These are phyloP conservation scores for Dicyrtomina minuta DNA, from an alignment of 2,888 invertebrate genomes.

Conservation along the genomic window DNA sequence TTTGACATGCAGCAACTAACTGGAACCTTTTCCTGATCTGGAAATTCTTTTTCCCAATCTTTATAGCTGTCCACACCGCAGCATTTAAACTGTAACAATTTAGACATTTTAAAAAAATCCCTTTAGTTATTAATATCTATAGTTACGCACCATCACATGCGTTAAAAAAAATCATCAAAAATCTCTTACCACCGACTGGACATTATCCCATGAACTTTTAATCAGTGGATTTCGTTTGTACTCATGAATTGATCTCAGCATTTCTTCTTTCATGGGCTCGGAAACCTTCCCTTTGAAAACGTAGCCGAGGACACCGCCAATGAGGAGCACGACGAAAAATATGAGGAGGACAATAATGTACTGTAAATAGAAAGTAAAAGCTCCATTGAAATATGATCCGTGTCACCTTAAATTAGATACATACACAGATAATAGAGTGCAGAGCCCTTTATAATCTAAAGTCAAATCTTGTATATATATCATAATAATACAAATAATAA, in stretches of 20 bases:
- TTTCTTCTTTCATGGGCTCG: conserved; percentile 72
- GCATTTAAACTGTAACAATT: conserved; percentile 76
- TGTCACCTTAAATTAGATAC: too few relatives aligned
- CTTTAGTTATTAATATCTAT: background rate
- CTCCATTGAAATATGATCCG: too few relatives aligned
- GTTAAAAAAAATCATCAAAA: conserved; percentile 35
- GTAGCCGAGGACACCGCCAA: conserved; percentile 86
- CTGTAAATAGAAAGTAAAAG: conserved; percentile 61
- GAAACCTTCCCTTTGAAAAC: conserved; percentile 84
- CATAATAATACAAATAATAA: too few relatives aligned
- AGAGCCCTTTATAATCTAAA: too few relatives aligned
- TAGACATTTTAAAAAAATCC: conserved; percentile 52
- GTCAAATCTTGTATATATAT: too few relatives aligned
- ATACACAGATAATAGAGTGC: too few relatives aligned
- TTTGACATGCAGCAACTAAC: conserved; percentile 53
- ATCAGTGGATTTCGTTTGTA: conserved; percentile 71
- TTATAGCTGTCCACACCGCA: conserved; percentile 76
- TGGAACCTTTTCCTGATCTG: conserved; percentile 50
- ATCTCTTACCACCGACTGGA: conserved; percentile 67
- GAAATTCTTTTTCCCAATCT: conserved; percentile 66
- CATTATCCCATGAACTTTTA: conserved; percentile 82
- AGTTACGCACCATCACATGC: background rate
- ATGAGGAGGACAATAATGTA: conserved; percentile 85
- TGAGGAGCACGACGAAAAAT: conserved; percentile 84
- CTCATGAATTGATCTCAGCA: conserved; percentile 72